phyloP scores from a whole-genome alignment of 1,140 invertebrate genomes.

The Aphelenchoides avenae region DNA sequence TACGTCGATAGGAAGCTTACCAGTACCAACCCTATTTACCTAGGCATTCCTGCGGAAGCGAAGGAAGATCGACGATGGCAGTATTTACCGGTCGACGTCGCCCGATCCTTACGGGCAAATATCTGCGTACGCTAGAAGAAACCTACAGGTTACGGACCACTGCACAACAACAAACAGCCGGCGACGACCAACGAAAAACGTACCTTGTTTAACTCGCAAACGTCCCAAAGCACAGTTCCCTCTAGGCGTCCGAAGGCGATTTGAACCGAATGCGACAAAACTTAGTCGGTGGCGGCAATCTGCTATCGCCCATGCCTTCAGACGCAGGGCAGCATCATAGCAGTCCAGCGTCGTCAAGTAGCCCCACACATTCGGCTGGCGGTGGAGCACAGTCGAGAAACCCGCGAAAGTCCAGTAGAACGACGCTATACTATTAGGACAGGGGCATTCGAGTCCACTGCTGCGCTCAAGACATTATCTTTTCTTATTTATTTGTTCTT shows the following conservation, averaged over 20 bases:
- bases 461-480: too few relatives aligned
- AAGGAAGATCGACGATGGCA: not conserved
- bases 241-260: too few relatives aligned
- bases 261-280: too few relatives aligned
- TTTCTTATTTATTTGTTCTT: too few relatives aligned
- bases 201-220: too few relatives aligned
- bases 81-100: conserved; percentile 5
- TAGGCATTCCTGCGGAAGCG: conserved; percentile 1
- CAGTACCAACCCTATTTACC: not conserved
- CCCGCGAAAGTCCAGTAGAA: not conserved
- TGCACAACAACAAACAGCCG: too few relatives aligned
- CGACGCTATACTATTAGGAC: not conserved
- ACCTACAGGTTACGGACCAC: too few relatives aligned
- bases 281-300: too few relatives aligned
- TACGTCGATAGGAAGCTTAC: not conserved
- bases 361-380: too few relatives aligned
- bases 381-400: not conserved
- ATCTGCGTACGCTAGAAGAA: not conserved
- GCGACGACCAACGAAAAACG: too few relatives aligned
- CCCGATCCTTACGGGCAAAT: conserved; percentile 8
- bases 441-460: not conserved
- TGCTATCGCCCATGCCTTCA: too few relatives aligned
- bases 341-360: not conserved
- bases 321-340: conserved; percentile 1
- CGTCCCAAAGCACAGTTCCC: too few relatives aligned